Evolutionary conservation across 2,797 vertebrate species (phyloP).

Genomic region (Pseudochirops corinnae): DNA sequence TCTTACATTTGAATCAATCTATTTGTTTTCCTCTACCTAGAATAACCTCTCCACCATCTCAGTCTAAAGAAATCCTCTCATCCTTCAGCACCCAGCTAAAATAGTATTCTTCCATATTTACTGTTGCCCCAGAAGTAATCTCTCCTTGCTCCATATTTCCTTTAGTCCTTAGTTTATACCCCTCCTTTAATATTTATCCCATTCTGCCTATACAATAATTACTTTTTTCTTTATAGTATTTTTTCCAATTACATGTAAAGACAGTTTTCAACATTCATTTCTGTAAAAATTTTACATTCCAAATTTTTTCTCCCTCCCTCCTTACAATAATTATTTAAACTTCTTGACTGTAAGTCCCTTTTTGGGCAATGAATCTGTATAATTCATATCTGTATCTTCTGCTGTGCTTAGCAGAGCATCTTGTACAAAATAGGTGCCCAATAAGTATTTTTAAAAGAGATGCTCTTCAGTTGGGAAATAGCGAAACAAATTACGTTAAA

Average conservation of each 20-base stretch:
- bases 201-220: background rate
- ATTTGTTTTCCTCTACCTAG: background rate
- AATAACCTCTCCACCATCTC: background rate
- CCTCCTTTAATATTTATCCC: background rate
- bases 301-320: too few relatives aligned
- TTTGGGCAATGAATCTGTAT: background rate
- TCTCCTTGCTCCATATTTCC: background rate
- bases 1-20: background rate
- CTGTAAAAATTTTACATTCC: too few relatives aligned
- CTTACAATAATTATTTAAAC: background rate
- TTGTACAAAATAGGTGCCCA: background rate
- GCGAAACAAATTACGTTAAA: background rate
- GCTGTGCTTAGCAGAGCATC: background rate
- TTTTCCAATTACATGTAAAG: too few relatives aligned
- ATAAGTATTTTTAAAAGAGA: background rate
- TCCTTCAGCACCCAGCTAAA: background rate
- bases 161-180: background rate
- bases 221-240: too few relatives aligned
- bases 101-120: background rate
- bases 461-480: background rate
- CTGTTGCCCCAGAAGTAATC: background rate
- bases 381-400: background rate
- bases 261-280: too few relatives aligned
- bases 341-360: background rate
- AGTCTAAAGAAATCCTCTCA: background rate